Conservation (phyloP, 2,888 invertebrate genomes). For the Ariolimax columbianus region DNA sequence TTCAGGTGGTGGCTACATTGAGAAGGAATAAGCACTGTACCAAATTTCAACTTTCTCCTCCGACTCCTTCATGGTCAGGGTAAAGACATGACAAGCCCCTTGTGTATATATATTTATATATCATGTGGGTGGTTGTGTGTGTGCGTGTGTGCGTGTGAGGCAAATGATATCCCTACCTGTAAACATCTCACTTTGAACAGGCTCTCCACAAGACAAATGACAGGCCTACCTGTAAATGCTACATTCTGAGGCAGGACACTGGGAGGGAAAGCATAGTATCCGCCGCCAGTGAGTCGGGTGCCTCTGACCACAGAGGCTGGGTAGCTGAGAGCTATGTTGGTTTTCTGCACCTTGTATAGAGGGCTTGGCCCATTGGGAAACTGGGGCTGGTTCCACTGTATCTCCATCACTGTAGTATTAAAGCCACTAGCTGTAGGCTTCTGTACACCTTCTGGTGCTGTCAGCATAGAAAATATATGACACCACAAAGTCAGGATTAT, state of each 20-base stretch:
- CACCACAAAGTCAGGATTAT: background rate
- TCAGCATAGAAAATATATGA: slow-evolving; percentile 4
- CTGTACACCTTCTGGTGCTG: slow-evolving; percentile 71
- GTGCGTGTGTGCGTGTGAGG: too few species aligned
- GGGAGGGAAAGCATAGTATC: slow-evolving; percentile 75
- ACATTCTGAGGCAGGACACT: slow-evolving; percentile 74
- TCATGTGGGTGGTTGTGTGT: too few species aligned
- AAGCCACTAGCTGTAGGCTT: slow-evolving; percentile 67
- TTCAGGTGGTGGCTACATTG: too few species aligned
- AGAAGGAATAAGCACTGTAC: too few species aligned
- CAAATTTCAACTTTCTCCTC: too few species aligned
- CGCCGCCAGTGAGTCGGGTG: slow-evolving; percentile 75
- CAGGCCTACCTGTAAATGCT: slow-evolving; percentile 73
- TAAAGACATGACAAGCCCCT: too few species aligned
- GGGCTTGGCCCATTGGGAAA: slow-evolving; percentile 75
- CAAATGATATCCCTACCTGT: too few species aligned
- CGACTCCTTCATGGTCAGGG: too few species aligned
- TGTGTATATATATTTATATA: too few species aligned
- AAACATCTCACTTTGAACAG: background rate
- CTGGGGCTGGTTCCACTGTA: slow-evolving; percentile 73
- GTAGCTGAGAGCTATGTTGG: slow-evolving; percentile 72
- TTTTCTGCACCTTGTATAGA: slow-evolving; percentile 72
- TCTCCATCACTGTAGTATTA: slow-evolving; percentile 72
- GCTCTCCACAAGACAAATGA: too few species aligned
- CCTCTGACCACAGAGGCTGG: slow-evolving; percentile 76